These are phyloP conservation scores for Musca vetustissima DNA, from an alignment of 1,140 invertebrate species.

Conservation along the genomic window DNA sequence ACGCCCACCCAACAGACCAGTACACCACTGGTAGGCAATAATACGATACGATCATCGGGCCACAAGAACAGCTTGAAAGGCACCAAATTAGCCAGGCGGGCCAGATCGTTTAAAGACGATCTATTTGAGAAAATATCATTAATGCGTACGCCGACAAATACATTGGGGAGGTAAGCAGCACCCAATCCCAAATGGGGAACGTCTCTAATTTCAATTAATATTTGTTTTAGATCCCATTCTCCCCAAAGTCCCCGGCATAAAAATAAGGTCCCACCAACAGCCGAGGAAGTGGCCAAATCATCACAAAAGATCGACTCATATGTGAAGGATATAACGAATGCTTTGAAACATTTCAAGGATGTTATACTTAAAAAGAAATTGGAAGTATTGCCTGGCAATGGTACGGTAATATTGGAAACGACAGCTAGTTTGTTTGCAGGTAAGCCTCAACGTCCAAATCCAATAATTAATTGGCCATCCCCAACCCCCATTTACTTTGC, in stretches of 20 bases:
- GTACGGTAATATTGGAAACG: constrained; percentile 87
- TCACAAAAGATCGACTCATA: constrained; percentile 64
- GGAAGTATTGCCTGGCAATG: constrained; percentile 89
- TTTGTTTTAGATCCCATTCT: constrained; percentile 59
- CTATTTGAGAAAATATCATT: constrained; percentile 84
- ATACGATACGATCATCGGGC: constrained; percentile 37
- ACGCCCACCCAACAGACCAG: constrained; percentile 27
- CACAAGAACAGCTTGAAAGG: constrained; percentile 71
- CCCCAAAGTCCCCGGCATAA: constrained; percentile 63
- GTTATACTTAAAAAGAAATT: constrained; percentile 88
- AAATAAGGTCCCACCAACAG: constrained; percentile 56
- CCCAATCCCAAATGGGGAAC: too few relatives aligned
- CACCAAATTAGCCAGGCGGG: constrained; percentile 78
- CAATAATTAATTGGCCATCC: background rate
- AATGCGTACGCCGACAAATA: constrained; percentile 65
- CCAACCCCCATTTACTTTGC: background rate
- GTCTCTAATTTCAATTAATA: too few relatives aligned
- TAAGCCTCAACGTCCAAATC: too few relatives aligned
- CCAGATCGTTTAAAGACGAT: constrained; percentile 89
- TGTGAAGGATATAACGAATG: constrained; percentile 71
- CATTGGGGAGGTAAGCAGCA: constrained; percentile 39
- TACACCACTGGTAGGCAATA: constrained; percentile 33
- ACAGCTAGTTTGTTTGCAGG: constrained; percentile 84
- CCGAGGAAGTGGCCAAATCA: constrained; percentile 61
- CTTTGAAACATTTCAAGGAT: constrained; percentile 84